Conservation (phyloP, 2,888 invertebrate genomes). For the Bunonema sp. region DNA sequence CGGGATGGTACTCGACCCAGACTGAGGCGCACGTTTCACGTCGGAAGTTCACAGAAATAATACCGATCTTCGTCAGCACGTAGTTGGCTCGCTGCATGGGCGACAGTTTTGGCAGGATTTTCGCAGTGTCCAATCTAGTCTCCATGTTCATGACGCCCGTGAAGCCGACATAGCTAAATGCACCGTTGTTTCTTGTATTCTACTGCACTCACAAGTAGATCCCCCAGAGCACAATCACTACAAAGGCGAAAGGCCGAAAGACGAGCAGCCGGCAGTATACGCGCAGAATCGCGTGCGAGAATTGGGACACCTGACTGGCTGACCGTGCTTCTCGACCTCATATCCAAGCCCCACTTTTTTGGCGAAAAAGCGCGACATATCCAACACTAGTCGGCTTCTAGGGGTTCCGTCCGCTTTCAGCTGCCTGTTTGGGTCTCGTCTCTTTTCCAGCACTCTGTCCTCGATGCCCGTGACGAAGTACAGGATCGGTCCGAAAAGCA, state of each 20-base stretch:
- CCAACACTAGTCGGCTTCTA: no score
- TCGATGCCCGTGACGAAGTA: constrained; percentile 29
- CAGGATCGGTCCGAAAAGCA: constrained; percentile 36
- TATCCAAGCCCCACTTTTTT: constrained; percentile 3
- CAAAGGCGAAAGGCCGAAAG: constrained; percentile 15
- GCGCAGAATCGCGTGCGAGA: constrained; percentile 14
- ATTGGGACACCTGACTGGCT: constrained; percentile 10
- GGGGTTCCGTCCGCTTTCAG: no score
- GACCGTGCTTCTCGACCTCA: constrained; percentile 15
- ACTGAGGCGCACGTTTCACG: constrained; percentile 10
- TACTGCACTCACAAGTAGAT: constrained; percentile 20
- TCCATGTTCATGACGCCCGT: constrained; percentile 19
- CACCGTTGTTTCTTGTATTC: neutral
- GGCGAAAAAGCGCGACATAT: no score
- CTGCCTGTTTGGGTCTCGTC: no score
- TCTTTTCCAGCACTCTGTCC: no score
- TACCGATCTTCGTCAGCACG: constrained; percentile 24
- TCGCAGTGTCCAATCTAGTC: constrained; percentile 26
- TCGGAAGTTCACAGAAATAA: neutral
- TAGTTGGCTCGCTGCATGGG: constrained; percentile 33
- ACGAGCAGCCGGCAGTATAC: constrained; percentile 23
- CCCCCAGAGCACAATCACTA: constrained; percentile 9
- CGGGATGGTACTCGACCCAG: constrained; percentile 40
- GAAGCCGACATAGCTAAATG: constrained; percentile 9
- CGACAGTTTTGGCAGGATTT: constrained; percentile 36